Evolutionary conservation across 2,113 vertebrate species (phyloP), one percentile per base, ranked within the genome.

Genomic region (Peucedramus taeniatus): DNA sequence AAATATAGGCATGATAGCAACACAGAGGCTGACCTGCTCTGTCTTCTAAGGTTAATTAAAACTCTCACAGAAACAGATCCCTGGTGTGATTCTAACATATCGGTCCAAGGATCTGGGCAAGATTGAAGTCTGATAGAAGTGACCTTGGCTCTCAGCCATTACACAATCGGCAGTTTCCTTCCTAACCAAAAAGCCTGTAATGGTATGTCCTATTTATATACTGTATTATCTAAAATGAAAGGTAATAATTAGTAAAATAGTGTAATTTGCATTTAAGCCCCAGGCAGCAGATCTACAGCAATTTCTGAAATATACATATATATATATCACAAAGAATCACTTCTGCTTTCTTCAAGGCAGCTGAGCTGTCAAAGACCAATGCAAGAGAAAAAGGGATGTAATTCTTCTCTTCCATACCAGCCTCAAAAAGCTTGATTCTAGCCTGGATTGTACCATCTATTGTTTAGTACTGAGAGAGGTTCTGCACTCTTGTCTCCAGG

Each of bases 1-100:
- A 93, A 80, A 77, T 37, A 53, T 23, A 68, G 50, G 87, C 11
- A 28, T 49, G 21, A 69, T 1, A 79, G 42, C 37, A 76, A 51
- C 28, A 80, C 2, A 16, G 33, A 81, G 70, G 49, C 45, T 68
- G 77, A 39, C 77, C 84, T 70, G 45, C 84, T 76, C 80, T 70
- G 64, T 91, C 84, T 95, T 92, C 53, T 65, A 94, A 89, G 66
- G 72, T 87, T 97, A 97, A 96, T 95, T 95, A 96, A 94, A 96
- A 96, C 82, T 96, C 84, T 66, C 71, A 69, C 9, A 87, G 83
- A 91, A 97, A 92, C 64, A 85, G 68, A 89, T 70, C 66, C 70
- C 60, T 76, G 49, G 63, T 64, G 39, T 51, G 64, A 77, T 74
- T 94, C 78, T 72, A 95, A 93, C 84, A 78, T 72, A 95, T 57